Percentiles rank a stretch among this genome's conserved stretches.
Evolutionary conservation across 2,797 vertebrate species (phyloP).

Genomic region (Coendou prehensilis): DNA sequence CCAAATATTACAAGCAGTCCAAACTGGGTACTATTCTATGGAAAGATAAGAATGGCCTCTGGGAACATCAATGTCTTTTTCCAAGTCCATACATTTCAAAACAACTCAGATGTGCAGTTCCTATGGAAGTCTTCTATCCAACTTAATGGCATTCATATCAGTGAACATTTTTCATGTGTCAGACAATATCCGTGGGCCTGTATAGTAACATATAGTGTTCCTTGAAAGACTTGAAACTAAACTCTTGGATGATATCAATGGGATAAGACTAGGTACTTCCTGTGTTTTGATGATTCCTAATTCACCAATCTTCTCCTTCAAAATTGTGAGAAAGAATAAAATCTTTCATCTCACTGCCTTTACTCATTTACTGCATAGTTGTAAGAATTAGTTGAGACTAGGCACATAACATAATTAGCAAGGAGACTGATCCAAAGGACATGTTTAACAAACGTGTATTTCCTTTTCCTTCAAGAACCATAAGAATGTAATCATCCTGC

Average conservation of each 20-base stretch:
- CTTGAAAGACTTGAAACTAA: constrained; percentile 51
- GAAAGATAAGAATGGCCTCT: background rate
- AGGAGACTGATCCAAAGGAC: background rate
- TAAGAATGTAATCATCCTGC: constrained; percentile 39
- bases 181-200: background rate
- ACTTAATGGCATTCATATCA: background rate
- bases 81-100: constrained; percentile 44
- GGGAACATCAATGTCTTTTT: constrained; percentile 11
- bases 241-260: background rate
- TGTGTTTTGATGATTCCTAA: constrained; percentile 14
- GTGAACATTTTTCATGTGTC: background rate
- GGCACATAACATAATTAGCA: background rate
- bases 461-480: constrained; percentile 61
- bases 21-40: background rate
- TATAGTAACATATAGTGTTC: background rate
- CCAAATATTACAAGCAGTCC: background rate
- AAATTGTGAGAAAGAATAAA: background rate
- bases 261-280: background rate
- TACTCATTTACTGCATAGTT: background rate
- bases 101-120: constrained; percentile 1
- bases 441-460: constrained; percentile 30
- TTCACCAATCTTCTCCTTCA: background rate
- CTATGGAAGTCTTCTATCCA: background rate
- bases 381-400: background rate
- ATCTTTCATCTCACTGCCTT: background rate